Conservation (phyloP, 2,113 vertebrate genomes). For the Notiomystis cincta region DNA sequence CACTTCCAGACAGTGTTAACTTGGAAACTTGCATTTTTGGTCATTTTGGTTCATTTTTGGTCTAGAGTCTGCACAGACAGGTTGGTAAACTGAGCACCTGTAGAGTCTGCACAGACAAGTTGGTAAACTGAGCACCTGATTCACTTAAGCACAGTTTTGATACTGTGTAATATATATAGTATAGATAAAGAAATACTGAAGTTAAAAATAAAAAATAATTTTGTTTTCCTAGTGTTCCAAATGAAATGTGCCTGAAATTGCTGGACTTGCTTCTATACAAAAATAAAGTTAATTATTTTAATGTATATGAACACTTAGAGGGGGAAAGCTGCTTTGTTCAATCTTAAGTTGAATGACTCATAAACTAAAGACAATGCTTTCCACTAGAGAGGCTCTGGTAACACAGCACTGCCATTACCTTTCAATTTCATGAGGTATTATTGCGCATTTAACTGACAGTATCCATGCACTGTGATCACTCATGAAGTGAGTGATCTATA, state of each 20-base stretch:
- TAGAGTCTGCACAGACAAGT: too few species aligned
- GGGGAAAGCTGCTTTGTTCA: neutral
- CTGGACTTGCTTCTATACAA: neutral
- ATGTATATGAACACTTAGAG: neutral
- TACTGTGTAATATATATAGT: neutral
- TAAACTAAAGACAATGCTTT: neutral
- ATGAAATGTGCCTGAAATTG: neutral
- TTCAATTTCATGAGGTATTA: neutral
- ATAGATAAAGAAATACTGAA: neutral
- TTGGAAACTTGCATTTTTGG: neutral
- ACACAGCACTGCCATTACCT: neutral
- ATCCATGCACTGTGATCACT: neutral
- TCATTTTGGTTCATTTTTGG: neutral
- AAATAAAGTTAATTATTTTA: neutral
- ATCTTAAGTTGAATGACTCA: neutral
- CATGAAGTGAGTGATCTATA: neutral
- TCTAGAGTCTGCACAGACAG: neutral
- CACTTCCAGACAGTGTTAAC: neutral
- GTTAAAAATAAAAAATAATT: neutral
- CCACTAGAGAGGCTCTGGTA: neutral
- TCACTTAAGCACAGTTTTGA: neutral
- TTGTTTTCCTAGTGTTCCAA: neutral
- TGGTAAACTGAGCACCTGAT: neutral
- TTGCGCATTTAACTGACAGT: neutral
- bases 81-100: neutral